Evolutionary conservation across 2,113 vertebrate genomes (phyloP), one percentile per base, ranked within the genome.

Genomic region (Symphodus melops): DNA sequence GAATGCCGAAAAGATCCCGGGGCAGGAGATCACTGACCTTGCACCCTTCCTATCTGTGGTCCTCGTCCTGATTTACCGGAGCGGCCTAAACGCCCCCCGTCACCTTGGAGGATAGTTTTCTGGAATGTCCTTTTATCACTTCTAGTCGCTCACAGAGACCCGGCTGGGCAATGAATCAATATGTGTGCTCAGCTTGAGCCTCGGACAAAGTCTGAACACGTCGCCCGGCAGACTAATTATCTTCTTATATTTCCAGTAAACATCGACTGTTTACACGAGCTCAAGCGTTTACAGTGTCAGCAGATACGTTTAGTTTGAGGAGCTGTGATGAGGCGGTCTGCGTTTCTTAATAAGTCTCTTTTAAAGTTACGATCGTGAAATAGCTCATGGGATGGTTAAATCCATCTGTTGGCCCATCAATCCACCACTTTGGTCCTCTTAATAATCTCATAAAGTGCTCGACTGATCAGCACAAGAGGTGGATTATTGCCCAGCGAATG

Each of bases 101-200:
- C 80, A 75, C 68, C 74, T 78, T 17, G 9, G 25, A 72, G 49
- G 19, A 44, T 21, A 19, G 14, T 39, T 72, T 49, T 81, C 64
- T 52, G 83, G 75, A 87, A 87, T 84, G 72, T 75, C 49, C 14
- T 64, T 36, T 85, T 78, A 86, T 86, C 81, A 68, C 20, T 8
- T 9, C 37, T 21, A 44, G 59, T 20, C 8, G 5, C 55, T 58
- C 41, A 58, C 44, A 72, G 20, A 57, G 3, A 25, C 37, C 41
- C 4, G 14, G 44, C 39, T 19, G 48, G 58, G 21, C n/a, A 19
- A 65, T 77, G 16, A 67, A 70, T 60, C 46, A 48, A 12, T 13
- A 20, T 8, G 28, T 23, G 19, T 14, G 3, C 8, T 42, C 20
- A 14, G 42, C 8, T 51, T 51, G 33, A 33, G 41, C 19, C 5